Base-by-base conservation (phyloP, 2,888 invertebrate species). In the Tetragnatha montana region DNA sequence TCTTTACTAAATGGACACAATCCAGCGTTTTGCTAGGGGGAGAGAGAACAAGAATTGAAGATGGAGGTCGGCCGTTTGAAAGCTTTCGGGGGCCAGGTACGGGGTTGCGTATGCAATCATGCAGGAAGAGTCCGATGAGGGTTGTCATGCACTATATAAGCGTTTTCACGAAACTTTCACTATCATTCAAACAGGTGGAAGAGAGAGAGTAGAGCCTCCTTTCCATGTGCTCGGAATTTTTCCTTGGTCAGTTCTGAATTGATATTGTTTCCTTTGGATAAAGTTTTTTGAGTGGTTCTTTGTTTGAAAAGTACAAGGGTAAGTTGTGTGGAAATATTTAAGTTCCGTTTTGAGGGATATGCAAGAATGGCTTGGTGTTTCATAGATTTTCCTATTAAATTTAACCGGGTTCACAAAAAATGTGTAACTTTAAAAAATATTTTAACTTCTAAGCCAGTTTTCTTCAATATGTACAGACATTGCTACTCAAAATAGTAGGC, bases 131-230 rank as follows among this genome's bases (percentile, higher is more conserved):
- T 68, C 21, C 80, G 89, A 81, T 81, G 81, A 71, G 21, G 76
- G 81, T 51, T 50, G 89, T 80, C 85, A 89, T 89, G 89, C 85
- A 81, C 89, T 89, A 89, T 89, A 89, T 81, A 89, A 89, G 89
- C 85, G 78, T 85, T 78, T 49, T 73, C 51, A 22, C 19, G 4
- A 60, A 47, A 85, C 89, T 89, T 47, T 86, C 76, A 60, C 85
- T 85, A 81, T 89, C 89, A 89, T n/a, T 17, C 8, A 8, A 21
- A 17, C 47, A 19, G 47, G 10, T 49, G 75, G 10, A n/a, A n/a
- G 71, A n/a, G 49, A 75, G 19, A 22, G 47, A 49, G 17, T n/a
- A n/a, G 21, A 10, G 21, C 22, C 74, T 8, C 74, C 22, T 22
- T n/a, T n/a, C n/a, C n/a, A n/a, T n/a, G n/a, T n/a, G 35, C 60